Percentiles rank a stretch among this genome's conserved stretches.
phyloP scores from a whole-genome alignment of 2,888 invertebrate genomes.

The Megalurothrips usitatus region DNA sequence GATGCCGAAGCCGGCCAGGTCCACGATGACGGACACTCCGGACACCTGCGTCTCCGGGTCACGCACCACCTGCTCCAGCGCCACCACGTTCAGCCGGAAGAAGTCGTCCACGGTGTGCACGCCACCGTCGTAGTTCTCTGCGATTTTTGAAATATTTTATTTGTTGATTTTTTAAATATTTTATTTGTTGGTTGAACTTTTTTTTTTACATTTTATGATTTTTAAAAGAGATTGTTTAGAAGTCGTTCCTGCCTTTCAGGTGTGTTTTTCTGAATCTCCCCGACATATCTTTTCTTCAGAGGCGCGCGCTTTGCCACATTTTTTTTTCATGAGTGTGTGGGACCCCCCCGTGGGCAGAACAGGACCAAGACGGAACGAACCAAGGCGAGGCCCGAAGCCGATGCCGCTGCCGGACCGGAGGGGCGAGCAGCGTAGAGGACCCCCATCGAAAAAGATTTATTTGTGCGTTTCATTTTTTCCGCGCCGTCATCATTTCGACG shows the following conservation, averaged over 20 bases:
- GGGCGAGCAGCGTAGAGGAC: conserved; percentile 47
- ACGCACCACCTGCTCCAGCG: conserved; percentile 40
- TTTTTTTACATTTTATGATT: too few species aligned
- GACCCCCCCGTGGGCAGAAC: background rate
- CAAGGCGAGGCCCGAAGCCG: too few species aligned
- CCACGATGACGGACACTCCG: conserved; percentile 45
- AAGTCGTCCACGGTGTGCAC: conserved; percentile 43
- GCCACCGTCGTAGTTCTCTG: conserved; percentile 39
- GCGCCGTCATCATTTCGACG: conserved; percentile 42
- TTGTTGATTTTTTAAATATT: too few species aligned
- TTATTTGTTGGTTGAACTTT: too few species aligned
- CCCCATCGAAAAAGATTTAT: conserved; percentile 1
- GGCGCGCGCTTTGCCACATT: too few species aligned
- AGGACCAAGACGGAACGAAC: too few species aligned
- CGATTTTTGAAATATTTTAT: too few species aligned
- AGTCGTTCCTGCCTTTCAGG: too few species aligned
- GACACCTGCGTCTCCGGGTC: conserved; percentile 43
- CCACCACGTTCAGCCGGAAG: conserved; percentile 38
- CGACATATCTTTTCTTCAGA: too few species aligned
- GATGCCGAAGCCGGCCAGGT: conserved; percentile 46
- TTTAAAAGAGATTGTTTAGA: too few species aligned
- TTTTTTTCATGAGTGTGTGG: too few species aligned
- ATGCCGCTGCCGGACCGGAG: conserved; percentile 42
- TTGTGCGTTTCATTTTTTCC: conserved; percentile 33
- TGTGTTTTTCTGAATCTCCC: too few species aligned